Evolutionary conservation across 1,140 invertebrate species (phyloP), one percentile per base, ranked within the genome.

Genomic region (Achroia grisella): DNA sequence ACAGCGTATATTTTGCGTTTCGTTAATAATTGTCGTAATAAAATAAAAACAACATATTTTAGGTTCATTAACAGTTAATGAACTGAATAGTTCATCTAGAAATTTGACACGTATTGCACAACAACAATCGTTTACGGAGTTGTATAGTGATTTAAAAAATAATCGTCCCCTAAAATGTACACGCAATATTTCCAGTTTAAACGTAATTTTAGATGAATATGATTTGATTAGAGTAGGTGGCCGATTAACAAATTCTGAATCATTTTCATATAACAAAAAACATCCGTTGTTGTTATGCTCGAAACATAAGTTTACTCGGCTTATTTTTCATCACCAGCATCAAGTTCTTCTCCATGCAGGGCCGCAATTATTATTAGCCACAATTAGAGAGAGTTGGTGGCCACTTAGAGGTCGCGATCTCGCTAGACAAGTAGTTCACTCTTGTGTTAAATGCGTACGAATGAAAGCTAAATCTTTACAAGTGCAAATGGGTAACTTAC

Each of bases 391-490:
- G 9, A 9, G 13, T 10, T 49, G 40, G 39, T 49, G 47, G 47
- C 47, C 47, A 8, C 39, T 60, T 9, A 45, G 36, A 41, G 56
- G 52, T 10, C 51, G 56, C 30, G 41, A 55, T 32, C 32, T 61
- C 31, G 52, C 58, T 15, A 47, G 52, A 10, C 35, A 50, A 15
- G 41, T 41, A 6, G 53, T 60, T 10, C 53, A 50, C 39, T 44
- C 17, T n/a, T 63, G 60, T 39, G 33, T 59, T 31, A 55, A 44
- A n/a, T 59, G 56, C 37, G 50, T 30, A 10, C 52, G 56, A 12
- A 13, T 35, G n/a, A 51, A 30, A 10, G 47, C 41, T 13, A 37
- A 43, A 10, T 15, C 44, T 6, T 27, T 40, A 44, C 40, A 44
- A 35, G 10, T 37, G n/a, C 27, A 31, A 10, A 56, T 57, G 49